Percentiles rank a stretch among this genome's conserved stretches.
Conservation (phyloP, 2,888 invertebrate species). For the Cancer borealis region DNA sequence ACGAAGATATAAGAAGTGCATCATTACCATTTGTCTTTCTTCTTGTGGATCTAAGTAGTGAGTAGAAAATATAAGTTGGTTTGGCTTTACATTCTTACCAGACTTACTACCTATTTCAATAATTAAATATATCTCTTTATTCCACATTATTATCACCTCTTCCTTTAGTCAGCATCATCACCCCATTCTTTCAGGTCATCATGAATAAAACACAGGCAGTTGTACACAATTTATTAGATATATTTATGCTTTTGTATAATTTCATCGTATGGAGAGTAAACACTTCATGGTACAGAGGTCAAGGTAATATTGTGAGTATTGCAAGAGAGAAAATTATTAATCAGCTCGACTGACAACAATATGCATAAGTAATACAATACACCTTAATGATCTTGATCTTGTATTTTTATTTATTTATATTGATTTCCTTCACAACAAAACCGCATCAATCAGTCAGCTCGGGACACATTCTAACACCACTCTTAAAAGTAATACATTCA, state of each 20-base stretch:
- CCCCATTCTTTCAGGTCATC: too few species aligned
- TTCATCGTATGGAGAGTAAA: constrained; percentile 28
- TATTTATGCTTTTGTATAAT: constrained; percentile 45
- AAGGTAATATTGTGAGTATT: constrained; percentile 25
- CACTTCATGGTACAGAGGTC: constrained; percentile 33
- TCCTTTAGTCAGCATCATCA: background rate
- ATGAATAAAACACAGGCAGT: background rate
- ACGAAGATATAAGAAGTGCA: too few species aligned
- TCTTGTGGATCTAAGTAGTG: too few species aligned
- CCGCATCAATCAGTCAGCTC: constrained; percentile 5
- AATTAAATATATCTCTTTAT: too few species aligned
- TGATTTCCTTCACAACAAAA: background rate
- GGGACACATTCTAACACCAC: background rate
- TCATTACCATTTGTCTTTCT: too few species aligned
- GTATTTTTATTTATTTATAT: background rate
- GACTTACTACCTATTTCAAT: too few species aligned
- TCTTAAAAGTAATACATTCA: constrained; percentile 26
- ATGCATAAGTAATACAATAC: constrained; percentile 34
- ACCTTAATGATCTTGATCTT: background rate
- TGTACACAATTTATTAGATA: constrained; percentile 43
- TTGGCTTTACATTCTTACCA: too few species aligned
- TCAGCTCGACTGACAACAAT: constrained; percentile 29
- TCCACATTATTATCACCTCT: too few species aligned
- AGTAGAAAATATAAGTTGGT: too few species aligned
- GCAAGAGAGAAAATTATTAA: constrained; percentile 21